Conservation (phyloP, 2,113 vertebrate genomes). For the Emydura subglobosa region DNA sequence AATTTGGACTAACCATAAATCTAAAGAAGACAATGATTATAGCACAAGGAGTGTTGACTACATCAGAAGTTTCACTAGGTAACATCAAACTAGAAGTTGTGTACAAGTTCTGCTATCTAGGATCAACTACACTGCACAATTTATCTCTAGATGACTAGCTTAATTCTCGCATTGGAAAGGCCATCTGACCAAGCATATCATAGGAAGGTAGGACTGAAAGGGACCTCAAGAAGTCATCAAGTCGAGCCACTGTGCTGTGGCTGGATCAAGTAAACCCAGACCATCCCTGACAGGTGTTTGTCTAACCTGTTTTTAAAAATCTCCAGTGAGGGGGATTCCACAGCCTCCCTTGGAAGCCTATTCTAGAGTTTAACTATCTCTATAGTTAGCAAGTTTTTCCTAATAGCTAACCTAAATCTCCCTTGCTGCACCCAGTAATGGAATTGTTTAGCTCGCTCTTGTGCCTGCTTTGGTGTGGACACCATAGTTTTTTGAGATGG, state of each 20-base stretch:
- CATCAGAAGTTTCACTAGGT: neutral
- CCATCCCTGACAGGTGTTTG: neutral
- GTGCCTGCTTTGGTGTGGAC: too few species aligned
- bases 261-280: neutral
- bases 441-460: too few species aligned
- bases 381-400: neutral
- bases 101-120: neutral
- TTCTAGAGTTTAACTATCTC: neutral
- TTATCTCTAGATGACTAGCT: neutral
- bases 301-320: neutral
- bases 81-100: neutral
- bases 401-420: neutral
- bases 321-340: neutral
- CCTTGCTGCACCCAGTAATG: neutral
- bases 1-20: neutral
- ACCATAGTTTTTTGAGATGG: neutral
- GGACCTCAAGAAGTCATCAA: neutral
- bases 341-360: neutral
- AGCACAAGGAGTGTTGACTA: neutral
- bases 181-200: neutral
- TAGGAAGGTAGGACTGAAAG: too few species aligned
- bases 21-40: neutral
- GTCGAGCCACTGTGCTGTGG: too few species aligned
- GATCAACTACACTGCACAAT: neutral
- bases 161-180: neutral